Base-by-base conservation (phyloP, 1,140 invertebrate genomes). In the Proctacanthus coquilletti region DNA sequence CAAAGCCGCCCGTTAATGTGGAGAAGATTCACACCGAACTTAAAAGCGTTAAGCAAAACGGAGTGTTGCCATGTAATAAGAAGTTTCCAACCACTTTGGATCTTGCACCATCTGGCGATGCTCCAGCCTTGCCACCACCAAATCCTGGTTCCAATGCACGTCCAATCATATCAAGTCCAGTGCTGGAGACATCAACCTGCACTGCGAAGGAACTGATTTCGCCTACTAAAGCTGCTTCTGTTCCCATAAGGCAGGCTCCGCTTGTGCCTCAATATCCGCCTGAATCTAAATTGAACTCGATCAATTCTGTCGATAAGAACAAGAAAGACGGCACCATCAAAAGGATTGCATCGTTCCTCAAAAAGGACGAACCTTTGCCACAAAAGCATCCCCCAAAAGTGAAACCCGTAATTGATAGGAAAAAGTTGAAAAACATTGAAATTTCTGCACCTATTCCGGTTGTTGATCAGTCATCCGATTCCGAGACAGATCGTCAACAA, bases 131-230 rank as follows among this genome's bases (percentile, higher is more conserved):
- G 37, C 74, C 74, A 2, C 71, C 72, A 19, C 51, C 54, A 4
- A 60, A 60, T 49, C 53, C 54, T 4, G 57, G 57, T 1, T 60
- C 51, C 1, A 52, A 50, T n/a, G 67, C 73, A 0, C 66, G 79
- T 45, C 80, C 80, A 0, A 64, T 82, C 9, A 86, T 87, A 39
- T 83, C 81, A 15, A 77, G 75, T 41, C 84, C 82, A 0, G 77
- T 83, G 18, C 54, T 87, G 13, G 78, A 84, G 46, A 73, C 74
- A 3, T 84, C 82, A 0, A 85, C 82, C 0, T 75, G 77, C 42
- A 76, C 77, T 2, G 80, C 79, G 0, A 76, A 80, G 43, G 75
- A 83, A 39, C 46, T 81, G 9, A 69, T 74, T 30, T 69, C 68
- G 3, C 3, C 25, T 3, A 17, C 25, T 3, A 35, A 23, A 29